These are phyloP conservation scores for Zele albiditarsus DNA, from an alignment of 2,888 invertebrate species.

Conservation along the genomic window DNA sequence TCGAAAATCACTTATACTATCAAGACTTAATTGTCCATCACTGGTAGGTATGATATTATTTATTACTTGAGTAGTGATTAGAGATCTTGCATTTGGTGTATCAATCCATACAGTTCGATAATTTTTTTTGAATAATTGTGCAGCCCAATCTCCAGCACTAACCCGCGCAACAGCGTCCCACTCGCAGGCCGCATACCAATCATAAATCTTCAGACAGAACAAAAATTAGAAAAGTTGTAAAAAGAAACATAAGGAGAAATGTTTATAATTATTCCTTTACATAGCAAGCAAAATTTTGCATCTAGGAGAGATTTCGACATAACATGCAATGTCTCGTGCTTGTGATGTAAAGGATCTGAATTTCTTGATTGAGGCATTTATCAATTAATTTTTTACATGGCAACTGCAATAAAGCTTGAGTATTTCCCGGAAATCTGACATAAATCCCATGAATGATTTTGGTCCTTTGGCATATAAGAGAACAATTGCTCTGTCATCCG, in stretches of 20 bases:
- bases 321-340: too few species aligned
- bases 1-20: constrained; percentile 59
- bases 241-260: neutral
- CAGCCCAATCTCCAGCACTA: constrained; percentile 61
- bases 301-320: too few species aligned
- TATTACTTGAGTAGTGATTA: constrained; percentile 47
- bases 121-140: constrained; percentile 54
- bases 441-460: constrained; percentile 55
- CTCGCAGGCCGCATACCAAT: constrained; percentile 60
- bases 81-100: constrained; percentile 54
- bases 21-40: constrained; percentile 19
- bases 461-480: constrained; percentile 56
- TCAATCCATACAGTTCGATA: constrained; percentile 63
- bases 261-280: too few species aligned
- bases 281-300: too few species aligned
- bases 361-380: too few species aligned
- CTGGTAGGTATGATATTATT: constrained; percentile 11
- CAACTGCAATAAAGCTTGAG: constrained; percentile 54
- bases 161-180: constrained; percentile 61
- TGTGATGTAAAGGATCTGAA: too few species aligned
- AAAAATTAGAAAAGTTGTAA: neutral
- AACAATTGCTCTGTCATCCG: constrained; percentile 52
- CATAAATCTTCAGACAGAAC: constrained; percentile 56
- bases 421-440: constrained; percentile 56
- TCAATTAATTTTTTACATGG: constrained; percentile 49